Evolutionary conservation across 1,140 invertebrate genomes (phyloP).

Genomic region (Drosophila pachea): DNA sequence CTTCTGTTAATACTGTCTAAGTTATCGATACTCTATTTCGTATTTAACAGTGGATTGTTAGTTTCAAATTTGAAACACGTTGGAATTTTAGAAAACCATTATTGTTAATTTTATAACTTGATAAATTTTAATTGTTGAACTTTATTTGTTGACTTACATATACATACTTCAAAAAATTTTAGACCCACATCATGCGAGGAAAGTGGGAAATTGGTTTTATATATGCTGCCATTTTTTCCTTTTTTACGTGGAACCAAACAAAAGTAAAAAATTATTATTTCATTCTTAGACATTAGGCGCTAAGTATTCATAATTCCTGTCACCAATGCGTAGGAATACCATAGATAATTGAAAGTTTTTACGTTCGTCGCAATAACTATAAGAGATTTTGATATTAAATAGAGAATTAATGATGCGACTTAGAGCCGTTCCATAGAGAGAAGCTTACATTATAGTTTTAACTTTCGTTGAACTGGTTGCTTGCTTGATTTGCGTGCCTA

Average conservation of each 20-base stretch:
- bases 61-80: neutral
- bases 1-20: neutral
- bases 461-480: constrained; percentile 67
- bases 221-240: constrained; percentile 43
- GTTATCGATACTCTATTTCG: constrained; percentile 11
- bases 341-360: constrained; percentile 47
- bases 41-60: neutral
- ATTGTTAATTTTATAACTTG: constrained; percentile 4
- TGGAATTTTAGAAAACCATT: neutral
- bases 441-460: constrained; percentile 52
- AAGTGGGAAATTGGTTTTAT: constrained; percentile 65
- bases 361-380: constrained; percentile 52
- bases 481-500: constrained; percentile 50
- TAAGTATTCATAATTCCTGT: constrained; percentile 33
- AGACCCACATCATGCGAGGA: constrained; percentile 62
- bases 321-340: constrained; percentile 29
- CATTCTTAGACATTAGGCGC: constrained; percentile 57
- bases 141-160: constrained; percentile 73
- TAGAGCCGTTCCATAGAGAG: constrained; percentile 57
- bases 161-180: constrained; percentile 70
- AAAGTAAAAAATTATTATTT: constrained; percentile 52
- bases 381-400: constrained; percentile 72
- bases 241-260: constrained; percentile 43
- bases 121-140: constrained; percentile 71
- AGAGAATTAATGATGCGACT: constrained; percentile 63